phyloP scores from a whole-genome alignment of 2,888 invertebrate species.

The Apomyelois bistriatella region DNA sequence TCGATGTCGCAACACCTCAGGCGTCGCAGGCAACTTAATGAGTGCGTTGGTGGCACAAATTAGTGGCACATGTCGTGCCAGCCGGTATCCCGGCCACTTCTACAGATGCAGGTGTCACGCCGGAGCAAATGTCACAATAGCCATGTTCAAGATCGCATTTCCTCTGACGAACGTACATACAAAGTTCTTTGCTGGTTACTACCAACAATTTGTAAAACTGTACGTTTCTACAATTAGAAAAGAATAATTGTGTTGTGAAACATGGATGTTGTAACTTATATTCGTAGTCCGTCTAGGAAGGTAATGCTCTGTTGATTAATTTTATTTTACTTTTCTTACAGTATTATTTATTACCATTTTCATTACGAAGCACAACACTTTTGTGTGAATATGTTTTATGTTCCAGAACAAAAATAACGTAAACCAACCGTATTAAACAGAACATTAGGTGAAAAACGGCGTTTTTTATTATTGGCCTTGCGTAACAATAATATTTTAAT shows the following conservation, averaged over 20 bases:
- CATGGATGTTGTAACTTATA: too few relatives aligned
- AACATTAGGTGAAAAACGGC: neutral
- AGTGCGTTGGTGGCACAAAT: constrained; percentile 68
- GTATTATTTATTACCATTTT: constrained; percentile 21
- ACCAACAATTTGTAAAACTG: too few relatives aligned
- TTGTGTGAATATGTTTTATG: constrained; percentile 6
- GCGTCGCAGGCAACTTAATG: constrained; percentile 64
- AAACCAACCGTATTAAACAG: neutral
- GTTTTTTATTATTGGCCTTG: neutral
- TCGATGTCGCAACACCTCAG: constrained; percentile 67
- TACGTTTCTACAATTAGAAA: too few relatives aligned
- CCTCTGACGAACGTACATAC: neutral
- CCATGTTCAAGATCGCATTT: constrained; percentile 7
- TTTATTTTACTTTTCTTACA: neutral
- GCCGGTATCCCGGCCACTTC: constrained; percentile 59
- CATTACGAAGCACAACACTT: constrained; percentile 6
- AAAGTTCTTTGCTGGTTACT: neutral
- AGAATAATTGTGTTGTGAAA: too few relatives aligned
- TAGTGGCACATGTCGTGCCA: constrained; percentile 77
- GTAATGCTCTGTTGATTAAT: neutral
- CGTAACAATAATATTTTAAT: neutral
- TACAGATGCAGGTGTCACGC: constrained; percentile 54
- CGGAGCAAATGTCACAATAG: constrained; percentile 57
- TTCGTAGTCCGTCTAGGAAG: neutral
- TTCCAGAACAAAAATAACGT: neutral